Evolutionary conservation across 1,140 invertebrate species (phyloP).

Genomic region (Drosophila kanapiae): DNA sequence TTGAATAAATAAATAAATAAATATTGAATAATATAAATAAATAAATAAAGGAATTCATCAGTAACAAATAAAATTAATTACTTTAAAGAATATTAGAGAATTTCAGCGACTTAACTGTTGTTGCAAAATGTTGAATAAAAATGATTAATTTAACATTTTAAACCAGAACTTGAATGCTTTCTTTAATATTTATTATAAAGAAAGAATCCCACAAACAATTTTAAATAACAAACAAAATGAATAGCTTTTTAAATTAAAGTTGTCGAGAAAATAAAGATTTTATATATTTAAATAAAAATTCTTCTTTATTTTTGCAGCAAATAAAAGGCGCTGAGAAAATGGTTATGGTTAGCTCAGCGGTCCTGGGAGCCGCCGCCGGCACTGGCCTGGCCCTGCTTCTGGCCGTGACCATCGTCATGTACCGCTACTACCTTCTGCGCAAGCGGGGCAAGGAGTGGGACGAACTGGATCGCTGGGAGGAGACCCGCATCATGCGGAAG

Average conservation of each 20-base stretch:
- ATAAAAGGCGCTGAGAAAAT: slow-evolving; percentile 37
- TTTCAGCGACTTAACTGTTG: not conserved
- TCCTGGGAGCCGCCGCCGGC: slow-evolving; percentile 88
- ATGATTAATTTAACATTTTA: too few relatives aligned
- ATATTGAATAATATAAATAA: not conserved
- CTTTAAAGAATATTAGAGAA: not conserved
- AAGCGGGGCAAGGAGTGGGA: slow-evolving; percentile 87
- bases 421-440: slow-evolving; percentile 88
- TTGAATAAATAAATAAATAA: not conserved
- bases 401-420: slow-evolving; percentile 89
- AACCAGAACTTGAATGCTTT: not conserved
- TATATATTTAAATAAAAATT: not conserved
- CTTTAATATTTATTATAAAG: not conserved
- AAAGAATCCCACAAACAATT: too few relatives aligned
- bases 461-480: slow-evolving; percentile 86
- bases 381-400: slow-evolving; percentile 88
- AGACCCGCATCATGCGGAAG: slow-evolving; percentile 81
- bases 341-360: slow-evolving; percentile 88
- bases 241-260: too few relatives aligned
- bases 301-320: slow-evolving; percentile 10
- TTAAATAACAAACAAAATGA: too few relatives aligned
- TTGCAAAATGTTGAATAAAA: not conserved
- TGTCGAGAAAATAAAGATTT: too few relatives aligned
- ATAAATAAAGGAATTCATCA: not conserved
- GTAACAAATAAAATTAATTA: not conserved